Base-by-base conservation (phyloP, 2,113 vertebrate species). In the Falcunculus frontatus region DNA sequence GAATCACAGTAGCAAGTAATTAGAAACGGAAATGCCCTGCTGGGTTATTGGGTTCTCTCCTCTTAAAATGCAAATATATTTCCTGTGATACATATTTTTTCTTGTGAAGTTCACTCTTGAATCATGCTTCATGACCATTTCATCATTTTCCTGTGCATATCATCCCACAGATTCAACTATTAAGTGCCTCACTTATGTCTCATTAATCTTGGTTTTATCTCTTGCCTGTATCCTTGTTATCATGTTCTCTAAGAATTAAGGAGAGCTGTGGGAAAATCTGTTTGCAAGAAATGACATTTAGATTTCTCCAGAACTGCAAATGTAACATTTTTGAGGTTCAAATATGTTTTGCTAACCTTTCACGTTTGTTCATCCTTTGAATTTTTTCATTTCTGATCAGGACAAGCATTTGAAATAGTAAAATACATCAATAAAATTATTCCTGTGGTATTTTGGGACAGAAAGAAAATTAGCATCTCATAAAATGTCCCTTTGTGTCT, bases 281-380 rank as follows among this genome's bases (percentile, higher is more conserved):
- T 95, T 93, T 95, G 68, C 56, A 76, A 88, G 68, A 93, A 92
- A 80, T 92, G 90, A 94, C 95, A 96, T 96, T 95, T 93, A 95
- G 64, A 55, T 93, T 95, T 92, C 83, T 94, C 59, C 59, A 86
- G 84, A 96, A 41, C 72, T 16, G 2, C 69, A 90, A 91, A 93
- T 89, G 82, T 92, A 96, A 92, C 56, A 64, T 96, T 90, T 96
- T 42, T 93, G 88, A 96, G 88, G 85, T 86, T 72, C 80, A 88
- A 88, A 93, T 86, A 93, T 72, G 39, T 96, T 94, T 95, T 89
- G 35, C 29, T 96, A 91, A 84, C 90, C 83, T 97, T 96, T 96
- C 42, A 47, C 27, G 44, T 95, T 96, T 95, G 29, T 46, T 67
- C 41, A 68, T 87, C 52, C 64, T 92, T 81, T 84, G 72, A 80